phyloP scores from a whole-genome alignment of 1,140 invertebrate species.

The Hylyphantes graminicola region DNA sequence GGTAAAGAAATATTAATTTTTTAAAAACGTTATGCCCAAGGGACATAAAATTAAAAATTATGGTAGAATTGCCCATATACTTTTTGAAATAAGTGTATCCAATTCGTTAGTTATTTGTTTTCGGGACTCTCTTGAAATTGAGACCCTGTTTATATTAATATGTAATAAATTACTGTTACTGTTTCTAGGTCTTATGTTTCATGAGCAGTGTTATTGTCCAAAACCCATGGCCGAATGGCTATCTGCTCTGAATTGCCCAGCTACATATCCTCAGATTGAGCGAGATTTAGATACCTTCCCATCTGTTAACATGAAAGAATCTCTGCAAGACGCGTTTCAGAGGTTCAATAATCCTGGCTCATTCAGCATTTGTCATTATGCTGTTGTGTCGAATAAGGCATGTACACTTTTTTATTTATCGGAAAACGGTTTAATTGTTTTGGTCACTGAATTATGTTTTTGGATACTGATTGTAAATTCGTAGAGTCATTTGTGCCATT shows the following conservation, averaged over 20 bases:
- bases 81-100: no score
- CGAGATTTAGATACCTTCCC: conserved; percentile 79
- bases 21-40: no score
- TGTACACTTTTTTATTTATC: conserved; percentile 42
- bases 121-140: no score
- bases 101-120: no score
- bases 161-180: not conserved
- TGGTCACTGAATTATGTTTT: not conserved
- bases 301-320: conserved; percentile 78
- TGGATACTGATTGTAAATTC: not conserved
- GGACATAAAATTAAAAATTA: no score
- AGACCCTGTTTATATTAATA: no score
- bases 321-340: conserved; percentile 75
- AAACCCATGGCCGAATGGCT: conserved; percentile 77
- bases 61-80: no score
- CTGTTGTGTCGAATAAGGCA: conserved; percentile 84
- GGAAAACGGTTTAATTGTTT: no score
- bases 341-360: conserved; percentile 79
- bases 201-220: conserved; percentile 90
- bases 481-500: no score
- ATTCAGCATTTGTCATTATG: conserved; percentile 91
- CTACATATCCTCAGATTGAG: conserved; percentile 77
- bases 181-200: conserved; percentile 71
- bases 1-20: no score
- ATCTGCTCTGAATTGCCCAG: conserved; percentile 28